Evolutionary conservation across 2,888 invertebrate genomes (phyloP).

Genomic region (Vesta saturnalis): DNA sequence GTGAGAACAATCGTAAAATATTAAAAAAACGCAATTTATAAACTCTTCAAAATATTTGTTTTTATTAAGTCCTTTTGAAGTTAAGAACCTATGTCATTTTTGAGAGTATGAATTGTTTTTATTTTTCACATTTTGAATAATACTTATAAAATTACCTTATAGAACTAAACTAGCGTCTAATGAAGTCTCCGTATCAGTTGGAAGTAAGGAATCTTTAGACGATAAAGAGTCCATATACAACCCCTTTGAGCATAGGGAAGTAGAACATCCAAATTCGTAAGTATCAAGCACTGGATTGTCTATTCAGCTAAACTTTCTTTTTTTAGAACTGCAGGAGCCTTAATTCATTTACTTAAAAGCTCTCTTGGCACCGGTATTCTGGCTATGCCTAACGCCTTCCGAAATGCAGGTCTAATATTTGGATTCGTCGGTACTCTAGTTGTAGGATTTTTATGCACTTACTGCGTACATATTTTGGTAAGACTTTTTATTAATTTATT

Average conservation of each 20-base stretch:
- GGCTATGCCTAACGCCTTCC: conserved; percentile 95
- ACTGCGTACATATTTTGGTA: conserved; percentile 93
- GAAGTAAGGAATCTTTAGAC: conserved; percentile 50
- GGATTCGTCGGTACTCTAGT: conserved; percentile 86
- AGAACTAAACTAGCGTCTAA: conserved; percentile 51
- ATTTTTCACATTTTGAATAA: no score
- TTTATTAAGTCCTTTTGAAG: no score
- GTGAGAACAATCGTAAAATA: no score
- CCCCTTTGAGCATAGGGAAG: conserved; percentile 77
- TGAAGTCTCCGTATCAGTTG: conserved; percentile 50
- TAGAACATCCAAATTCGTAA: conserved; percentile 75
- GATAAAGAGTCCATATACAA: conserved; percentile 71
- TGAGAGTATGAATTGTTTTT: no score
- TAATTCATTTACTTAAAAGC: conserved; percentile 92
- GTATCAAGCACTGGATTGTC: conserved; percentile 47
- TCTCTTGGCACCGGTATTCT: conserved; percentile 95
- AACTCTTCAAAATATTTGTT: no score
- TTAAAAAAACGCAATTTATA: no score
- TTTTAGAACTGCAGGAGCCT: conserved; percentile 80
- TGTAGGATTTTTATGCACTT: conserved; percentile 88
- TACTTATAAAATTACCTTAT: conserved; percentile 37
- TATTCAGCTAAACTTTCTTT: neutral
- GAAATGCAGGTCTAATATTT: conserved; percentile 86
- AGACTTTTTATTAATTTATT: conserved; percentile 59
- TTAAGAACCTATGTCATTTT: no score